A percentile compares a stretch with the other conserved stretches of the same genome.
Evolutionary conservation across 2,888 invertebrate genomes (phyloP).

Genomic region (Cosmia pyralina): DNA sequence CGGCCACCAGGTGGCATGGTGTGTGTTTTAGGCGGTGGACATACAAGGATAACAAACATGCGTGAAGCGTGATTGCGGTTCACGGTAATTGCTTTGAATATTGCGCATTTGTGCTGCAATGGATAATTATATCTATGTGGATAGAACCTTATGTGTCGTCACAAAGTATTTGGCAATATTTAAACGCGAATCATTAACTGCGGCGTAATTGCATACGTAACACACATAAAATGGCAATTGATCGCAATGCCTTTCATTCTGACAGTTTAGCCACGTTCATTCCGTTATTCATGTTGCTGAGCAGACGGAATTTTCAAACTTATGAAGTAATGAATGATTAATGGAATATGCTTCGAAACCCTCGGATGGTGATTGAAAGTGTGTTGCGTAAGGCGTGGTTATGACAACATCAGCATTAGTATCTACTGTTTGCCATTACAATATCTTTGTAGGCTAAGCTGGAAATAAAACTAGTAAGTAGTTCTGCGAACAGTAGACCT

Average conservation of each 20-base stretch:
- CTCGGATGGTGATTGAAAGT: neutral
- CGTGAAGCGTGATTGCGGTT: conserved; percentile 5
- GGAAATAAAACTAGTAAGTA: neutral
- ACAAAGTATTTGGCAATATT: neutral
- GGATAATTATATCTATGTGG: neutral
- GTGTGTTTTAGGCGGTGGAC: conserved; percentile 35
- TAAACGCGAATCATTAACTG: neutral
- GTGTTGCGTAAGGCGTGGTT: neutral
- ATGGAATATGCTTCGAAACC: no score
- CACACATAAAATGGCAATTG: neutral
- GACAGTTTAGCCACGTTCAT: neutral
- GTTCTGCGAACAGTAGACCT: no score
- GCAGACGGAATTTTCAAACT: neutral
- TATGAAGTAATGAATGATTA: neutral
- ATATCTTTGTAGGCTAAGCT: no score
- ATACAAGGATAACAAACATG: conserved; percentile 35
- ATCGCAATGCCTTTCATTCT: neutral
- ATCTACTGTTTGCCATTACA: neutral
- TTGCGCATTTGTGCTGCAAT: conserved; percentile 9
- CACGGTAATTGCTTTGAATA: conserved; percentile 31
- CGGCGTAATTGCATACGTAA: neutral
- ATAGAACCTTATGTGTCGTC: neutral
- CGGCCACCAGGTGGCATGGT: conserved; percentile 55
- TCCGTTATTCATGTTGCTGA: neutral
- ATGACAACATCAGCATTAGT: neutral